Evolutionary conservation across 2,113 vertebrate species (phyloP), one percentile per base, ranked within the genome.

Genomic region (Poeciliopsis turrubarensis): DNA sequence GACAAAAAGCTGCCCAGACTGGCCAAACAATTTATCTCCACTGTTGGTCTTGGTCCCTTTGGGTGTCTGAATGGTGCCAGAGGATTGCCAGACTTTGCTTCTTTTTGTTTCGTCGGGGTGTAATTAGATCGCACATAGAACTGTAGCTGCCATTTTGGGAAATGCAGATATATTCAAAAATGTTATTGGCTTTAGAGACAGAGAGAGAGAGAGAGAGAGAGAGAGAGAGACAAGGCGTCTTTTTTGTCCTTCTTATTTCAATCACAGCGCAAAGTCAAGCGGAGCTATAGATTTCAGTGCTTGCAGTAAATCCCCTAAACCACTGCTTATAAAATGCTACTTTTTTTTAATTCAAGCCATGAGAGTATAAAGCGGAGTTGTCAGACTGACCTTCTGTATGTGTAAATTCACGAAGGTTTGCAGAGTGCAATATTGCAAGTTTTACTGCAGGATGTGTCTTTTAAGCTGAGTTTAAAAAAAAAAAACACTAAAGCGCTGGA

Each of bases 21-120:
- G 77, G 68, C 70, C 66, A 72, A 81, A 75, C 65, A 77, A 84
- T 83, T 86, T 87, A 75, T 83, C 70, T 78, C 37, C 65, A 76
- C 75, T 32, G 72, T 57, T 72, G 68, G 70, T 83, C 32, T 78
- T 44, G 32, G 39, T 15, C 12, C 72, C 82, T 68, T 15, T 47
- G 79, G 70, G 41, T 65, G 62, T 64, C 47, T 79, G 72, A 47
- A 72, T 67, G 37, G 61, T 78, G 72, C 70, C 31, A 39, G 82
- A 63, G 19, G 47, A 68, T 41, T 2, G 17, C 71, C 29, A 66
- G 1, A n/a, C 64, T 47, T 12, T 29, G 60, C 30, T 14, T 44
- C 1, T 60, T 54, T 69, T 63, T 39, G 62, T 77, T 70, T 25
- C 14, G 37, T 5, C 63, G 34, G 69, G 26, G 64, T 76, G 51